Base-by-base conservation (phyloP, 2,888 invertebrate genomes). In the Agonopterix heracliana region DNA sequence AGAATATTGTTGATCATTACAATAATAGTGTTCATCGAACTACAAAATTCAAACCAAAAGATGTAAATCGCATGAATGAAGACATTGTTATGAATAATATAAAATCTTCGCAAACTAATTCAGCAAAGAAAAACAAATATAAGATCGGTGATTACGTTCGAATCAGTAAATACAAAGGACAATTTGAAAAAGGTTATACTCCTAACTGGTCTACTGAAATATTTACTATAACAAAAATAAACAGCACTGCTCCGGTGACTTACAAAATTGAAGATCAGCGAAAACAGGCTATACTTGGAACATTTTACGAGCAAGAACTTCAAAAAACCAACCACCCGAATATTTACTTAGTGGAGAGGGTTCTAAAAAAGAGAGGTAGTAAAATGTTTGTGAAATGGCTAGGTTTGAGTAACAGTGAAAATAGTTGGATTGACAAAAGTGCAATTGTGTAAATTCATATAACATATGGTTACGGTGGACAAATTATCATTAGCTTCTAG, bases 191-290 rank as follows among this genome's bases (percentile, higher is more conserved):
- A 49, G 60, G 64, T 0, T 67, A 60, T 49, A 64, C 61, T 41
- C 62, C 66, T 1, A 61, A 61, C 44, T 71, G 66, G 64, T 59
- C 62, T 11, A 61, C 59, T 7, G 66, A 67, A 54, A 54, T 66
- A 43, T 68, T 69, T 54, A 60, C 54, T 51, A 59, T 67, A n/a
- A 47, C 41, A 41, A 46, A 41, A 34, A 34, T 46, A 4, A 11
- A 45, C 1, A 11, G 2, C 12, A 34, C 46, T 2, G 26, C 41
- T 13, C 48, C 48, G n/a, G 12, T 26, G 4, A 48, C 48, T 17
- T 48, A 44, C 34, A 9, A 11, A 12, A 5, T 48, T 9, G 14
- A 38, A 38, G 48, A 48, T 44, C 8, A 5, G 4, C 10, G 14
- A 9, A 11, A 38, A 12, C 11, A 44, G 13, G 4, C n/a, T 1